A percentile compares a stretch with the other conserved stretches of the same genome.
Evolutionary conservation across 2,888 invertebrate species (phyloP).

Genomic region (Patella caerulea): DNA sequence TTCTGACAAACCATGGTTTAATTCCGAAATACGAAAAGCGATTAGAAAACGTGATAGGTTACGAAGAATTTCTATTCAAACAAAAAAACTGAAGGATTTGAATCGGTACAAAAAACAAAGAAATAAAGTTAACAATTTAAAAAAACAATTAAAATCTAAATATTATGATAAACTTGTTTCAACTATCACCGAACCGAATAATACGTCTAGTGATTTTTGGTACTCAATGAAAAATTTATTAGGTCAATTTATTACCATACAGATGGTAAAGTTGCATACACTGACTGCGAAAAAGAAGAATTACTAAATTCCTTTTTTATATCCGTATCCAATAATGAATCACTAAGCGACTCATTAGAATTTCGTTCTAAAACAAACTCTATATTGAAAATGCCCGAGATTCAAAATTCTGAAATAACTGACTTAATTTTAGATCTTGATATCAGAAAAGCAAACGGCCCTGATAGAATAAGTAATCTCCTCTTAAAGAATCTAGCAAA

Average conservation of each 20-base stretch:
- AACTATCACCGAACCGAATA: neutral
- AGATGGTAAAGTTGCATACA: neutral
- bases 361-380: neutral
- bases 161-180: neutral
- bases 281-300: neutral
- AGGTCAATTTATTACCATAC: neutral
- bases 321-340: neutral
- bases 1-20: neutral
- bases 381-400: neutral
- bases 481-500: neutral
- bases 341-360: neutral
- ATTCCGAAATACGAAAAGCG: neutral
- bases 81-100: neutral
- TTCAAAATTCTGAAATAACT: neutral
- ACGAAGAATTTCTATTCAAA: neutral
- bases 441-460: neutral
- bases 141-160: neutral
- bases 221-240: neutral
- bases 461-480: neutral
- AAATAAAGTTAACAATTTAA: conserved; percentile 1
- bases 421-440: neutral
- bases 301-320: neutral
- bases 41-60: neutral
- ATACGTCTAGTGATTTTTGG: neutral
- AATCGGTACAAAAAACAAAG: neutral